These are phyloP conservation scores for Grammatotria lemairii DNA, from an alignment of 2,113 vertebrate genomes.

Conservation along the genomic window DNA sequence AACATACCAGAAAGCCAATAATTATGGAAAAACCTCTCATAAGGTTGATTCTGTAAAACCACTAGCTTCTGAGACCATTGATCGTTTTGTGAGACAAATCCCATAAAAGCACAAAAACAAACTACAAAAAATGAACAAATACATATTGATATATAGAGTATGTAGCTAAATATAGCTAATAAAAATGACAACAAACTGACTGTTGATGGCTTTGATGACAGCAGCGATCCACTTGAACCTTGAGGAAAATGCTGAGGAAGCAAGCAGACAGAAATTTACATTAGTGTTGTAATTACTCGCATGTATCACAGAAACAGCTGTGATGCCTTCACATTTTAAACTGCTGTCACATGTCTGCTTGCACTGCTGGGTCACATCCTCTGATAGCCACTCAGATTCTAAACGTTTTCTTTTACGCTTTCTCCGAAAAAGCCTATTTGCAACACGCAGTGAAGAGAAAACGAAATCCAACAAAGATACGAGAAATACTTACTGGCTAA, in stretches of 20 bases:
- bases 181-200: background rate
- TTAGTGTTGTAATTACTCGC: background rate
- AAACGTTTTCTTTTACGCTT: background rate
- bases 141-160: background rate
- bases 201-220: slow-evolving; percentile 19
- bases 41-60: background rate
- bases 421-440: background rate
- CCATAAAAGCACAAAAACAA: background rate
- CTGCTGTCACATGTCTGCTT: background rate
- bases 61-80: background rate
- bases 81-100: background rate
- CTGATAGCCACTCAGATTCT: background rate
- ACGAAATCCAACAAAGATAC: background rate
- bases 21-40: background rate
- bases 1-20: background rate
- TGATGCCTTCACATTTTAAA: background rate
- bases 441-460: background rate
- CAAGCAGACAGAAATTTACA: background rate
- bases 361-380: background rate
- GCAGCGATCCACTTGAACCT: slow-evolving; percentile 39
- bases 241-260: slow-evolving; percentile 20
- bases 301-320: background rate
- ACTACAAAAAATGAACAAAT: background rate
- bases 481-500: slow-evolving; percentile 32
- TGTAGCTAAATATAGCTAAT: background rate